These are phyloP conservation scores for Leptarthrus brevirostris DNA, from an alignment of 2,888 invertebrate species.

Conservation along the genomic window DNA sequence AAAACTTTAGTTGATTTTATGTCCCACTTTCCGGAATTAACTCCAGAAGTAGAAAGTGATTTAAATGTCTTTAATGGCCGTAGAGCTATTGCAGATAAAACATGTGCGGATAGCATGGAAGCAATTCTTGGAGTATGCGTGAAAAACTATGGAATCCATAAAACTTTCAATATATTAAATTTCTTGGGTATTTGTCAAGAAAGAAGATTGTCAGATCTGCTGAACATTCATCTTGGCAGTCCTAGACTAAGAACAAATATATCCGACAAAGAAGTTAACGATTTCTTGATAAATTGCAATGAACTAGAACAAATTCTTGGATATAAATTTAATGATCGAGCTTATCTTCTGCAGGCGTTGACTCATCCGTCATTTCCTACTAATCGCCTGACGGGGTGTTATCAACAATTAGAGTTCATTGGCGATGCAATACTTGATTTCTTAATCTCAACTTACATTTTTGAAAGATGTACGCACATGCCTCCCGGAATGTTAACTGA, in stretches of 20 bases:
- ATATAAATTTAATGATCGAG: slow-evolving; percentile 83
- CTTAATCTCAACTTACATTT: slow-evolving; percentile 88
- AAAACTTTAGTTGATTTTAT: slow-evolving; percentile 58
- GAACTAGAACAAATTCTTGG: slow-evolving; percentile 74
- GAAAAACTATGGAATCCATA: slow-evolving; percentile 67
- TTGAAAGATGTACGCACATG: slow-evolving; percentile 76
- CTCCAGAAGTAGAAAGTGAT: slow-evolving; percentile 54
- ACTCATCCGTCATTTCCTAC: slow-evolving; percentile 90
- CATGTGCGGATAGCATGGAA: slow-evolving; percentile 83
- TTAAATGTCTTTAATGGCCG: slow-evolving; percentile 67
- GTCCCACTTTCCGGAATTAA: slow-evolving; percentile 54
- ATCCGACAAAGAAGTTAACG: slow-evolving; percentile 67
- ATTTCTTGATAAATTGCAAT: slow-evolving; percentile 65
- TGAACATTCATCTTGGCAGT: slow-evolving; percentile 59
- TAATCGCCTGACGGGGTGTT: slow-evolving; percentile 86
- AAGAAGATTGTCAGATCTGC: slow-evolving; percentile 61
- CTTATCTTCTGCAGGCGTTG: slow-evolving; percentile 87
- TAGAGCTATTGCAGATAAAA: slow-evolving; percentile 73
- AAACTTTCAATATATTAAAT: slow-evolving; percentile 70
- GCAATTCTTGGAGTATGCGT: slow-evolving; percentile 83
- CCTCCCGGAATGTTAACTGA: slow-evolving; percentile 92
- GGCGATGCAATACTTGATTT: slow-evolving; percentile 94
- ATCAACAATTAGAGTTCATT: slow-evolving; percentile 90
- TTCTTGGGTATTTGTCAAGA: slow-evolving; percentile 75
- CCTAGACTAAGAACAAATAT: slow-evolving; percentile 64